These are phyloP conservation scores for Parnassius mnemosyne DNA, from an alignment of 2,888 invertebrate genomes.

Conservation along the genomic window DNA sequence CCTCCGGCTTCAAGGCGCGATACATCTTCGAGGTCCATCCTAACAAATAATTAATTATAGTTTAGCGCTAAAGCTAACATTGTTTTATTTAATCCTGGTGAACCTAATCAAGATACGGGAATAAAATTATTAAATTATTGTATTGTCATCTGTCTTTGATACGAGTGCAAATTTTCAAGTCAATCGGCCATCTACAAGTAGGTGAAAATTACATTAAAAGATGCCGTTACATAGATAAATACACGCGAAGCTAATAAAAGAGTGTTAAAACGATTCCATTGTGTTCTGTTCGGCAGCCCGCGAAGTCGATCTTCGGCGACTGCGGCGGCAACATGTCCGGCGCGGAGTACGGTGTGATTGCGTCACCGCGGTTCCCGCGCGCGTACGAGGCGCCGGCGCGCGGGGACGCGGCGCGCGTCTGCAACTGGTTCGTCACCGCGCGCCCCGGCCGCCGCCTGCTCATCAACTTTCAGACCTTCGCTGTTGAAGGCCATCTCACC, in stretches of 20 bases:
- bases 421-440: slow-evolving; percentile 98
- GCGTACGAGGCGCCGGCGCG: slow-evolving; percentile 92
- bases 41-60: not conserved
- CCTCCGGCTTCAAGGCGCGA: slow-evolving; percentile 97
- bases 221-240: too few species aligned
- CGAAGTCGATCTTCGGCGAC: slow-evolving; percentile 93
- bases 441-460: slow-evolving; percentile 92
- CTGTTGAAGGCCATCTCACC: slow-evolving; percentile 95
- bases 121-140: too few species aligned
- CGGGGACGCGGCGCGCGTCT: slow-evolving; percentile 91
- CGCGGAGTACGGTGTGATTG: slow-evolving; percentile 89
- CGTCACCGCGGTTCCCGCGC: slow-evolving; percentile 94
- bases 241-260: too few species aligned
- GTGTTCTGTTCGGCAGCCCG: slow-evolving; percentile 63
- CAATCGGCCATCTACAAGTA: too few species aligned
- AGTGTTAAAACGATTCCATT: not conserved
- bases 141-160: too few species aligned
- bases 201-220: too few species aligned
- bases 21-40: slow-evolving; percentile 90
- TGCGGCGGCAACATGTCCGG: slow-evolving; percentile 95
- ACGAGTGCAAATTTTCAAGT: too few species aligned
- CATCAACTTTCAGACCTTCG: slow-evolving; percentile 94
- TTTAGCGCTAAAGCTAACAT: too few species aligned
- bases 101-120: too few species aligned
- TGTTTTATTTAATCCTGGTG: too few species aligned